These are phyloP conservation scores for Eristalis tenax DNA, from an alignment of 2,888 invertebrate genomes.

Conservation along the genomic window DNA sequence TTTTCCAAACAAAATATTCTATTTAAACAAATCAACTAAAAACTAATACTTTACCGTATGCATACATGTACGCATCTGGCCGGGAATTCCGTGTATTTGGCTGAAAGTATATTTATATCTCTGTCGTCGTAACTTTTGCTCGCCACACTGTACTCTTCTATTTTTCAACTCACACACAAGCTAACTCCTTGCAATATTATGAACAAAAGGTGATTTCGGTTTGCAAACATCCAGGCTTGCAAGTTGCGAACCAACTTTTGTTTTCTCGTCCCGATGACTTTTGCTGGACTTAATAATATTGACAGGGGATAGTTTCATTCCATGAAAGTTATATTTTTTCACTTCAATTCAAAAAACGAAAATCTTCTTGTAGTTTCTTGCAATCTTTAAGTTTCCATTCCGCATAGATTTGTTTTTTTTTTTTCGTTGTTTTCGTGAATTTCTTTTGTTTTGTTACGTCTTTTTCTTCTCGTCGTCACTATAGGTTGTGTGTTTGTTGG, in stretches of 20 bases:
- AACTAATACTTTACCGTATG: constrained; percentile 72
- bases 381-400: not conserved
- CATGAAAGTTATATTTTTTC: constrained; percentile 2
- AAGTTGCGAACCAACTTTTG: not conserved
- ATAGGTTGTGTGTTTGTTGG: not conserved
- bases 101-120: constrained; percentile 76
- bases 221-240: not conserved
- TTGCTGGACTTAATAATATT: constrained; percentile 23
- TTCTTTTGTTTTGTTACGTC: not conserved
- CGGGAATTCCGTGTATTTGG: constrained; percentile 81
- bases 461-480: not conserved
- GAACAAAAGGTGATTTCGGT: constrained; percentile 51
- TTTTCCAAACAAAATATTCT: constrained; percentile 43
- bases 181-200: constrained; percentile 73
- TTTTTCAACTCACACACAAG: constrained; percentile 47
- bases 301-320: constrained; percentile 62
- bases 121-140: constrained; percentile 73
- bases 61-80: constrained; percentile 79
- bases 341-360: constrained; percentile 6
- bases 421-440: not conserved
- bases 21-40: constrained; percentile 61
- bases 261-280: not conserved
- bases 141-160: constrained; percentile 35
- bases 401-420: not conserved
- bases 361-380: not conserved